Percentiles rank a stretch among this genome's conserved stretches.
phyloP scores from a whole-genome alignment of 2,797 vertebrate species.

The Novumbra hubbsi region DNA sequence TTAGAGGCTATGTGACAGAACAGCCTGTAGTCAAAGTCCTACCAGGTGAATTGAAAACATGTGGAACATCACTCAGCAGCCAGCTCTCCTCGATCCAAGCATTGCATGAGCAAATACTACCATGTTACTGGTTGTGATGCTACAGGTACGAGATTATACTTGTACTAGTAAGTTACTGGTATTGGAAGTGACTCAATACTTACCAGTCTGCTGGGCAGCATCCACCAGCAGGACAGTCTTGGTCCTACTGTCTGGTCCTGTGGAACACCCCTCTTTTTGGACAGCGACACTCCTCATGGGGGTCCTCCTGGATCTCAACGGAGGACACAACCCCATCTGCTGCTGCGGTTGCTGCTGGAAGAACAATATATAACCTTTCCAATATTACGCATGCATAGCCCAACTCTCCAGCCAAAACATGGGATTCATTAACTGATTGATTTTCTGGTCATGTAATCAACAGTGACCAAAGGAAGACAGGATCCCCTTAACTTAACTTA shows the following conservation, averaged over 20 bases:
- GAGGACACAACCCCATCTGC: constrained; percentile 71
- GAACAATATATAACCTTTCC: background rate
- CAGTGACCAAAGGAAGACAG: background rate
- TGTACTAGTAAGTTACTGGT: background rate
- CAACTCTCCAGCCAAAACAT: background rate
- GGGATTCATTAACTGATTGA: background rate
- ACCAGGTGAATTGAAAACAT: too few species aligned
- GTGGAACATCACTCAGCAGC: too few species aligned
- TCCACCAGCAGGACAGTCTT: constrained; percentile 94
- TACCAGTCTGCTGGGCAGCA: constrained; percentile 90
- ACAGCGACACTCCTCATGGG: constrained; percentile 89
- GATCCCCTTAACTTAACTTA: background rate
- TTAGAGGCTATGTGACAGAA: too few species aligned
- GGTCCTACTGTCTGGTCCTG: constrained; percentile 87
- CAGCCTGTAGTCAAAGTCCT: too few species aligned
- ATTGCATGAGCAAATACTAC: too few species aligned
- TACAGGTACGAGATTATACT: too few species aligned
- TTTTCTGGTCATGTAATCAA: background rate
- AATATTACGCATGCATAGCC: background rate
- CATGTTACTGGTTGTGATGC: too few species aligned
- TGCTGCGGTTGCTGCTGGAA: constrained; percentile 74
- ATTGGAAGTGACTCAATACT: background rate
- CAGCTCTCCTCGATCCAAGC: too few species aligned
- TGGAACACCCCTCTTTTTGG: constrained; percentile 91
- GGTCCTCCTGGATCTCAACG: constrained; percentile 84